These are phyloP conservation scores for Drosophila eohydei DNA, from an alignment of 2,888 invertebrate species.

Conservation along the genomic window DNA sequence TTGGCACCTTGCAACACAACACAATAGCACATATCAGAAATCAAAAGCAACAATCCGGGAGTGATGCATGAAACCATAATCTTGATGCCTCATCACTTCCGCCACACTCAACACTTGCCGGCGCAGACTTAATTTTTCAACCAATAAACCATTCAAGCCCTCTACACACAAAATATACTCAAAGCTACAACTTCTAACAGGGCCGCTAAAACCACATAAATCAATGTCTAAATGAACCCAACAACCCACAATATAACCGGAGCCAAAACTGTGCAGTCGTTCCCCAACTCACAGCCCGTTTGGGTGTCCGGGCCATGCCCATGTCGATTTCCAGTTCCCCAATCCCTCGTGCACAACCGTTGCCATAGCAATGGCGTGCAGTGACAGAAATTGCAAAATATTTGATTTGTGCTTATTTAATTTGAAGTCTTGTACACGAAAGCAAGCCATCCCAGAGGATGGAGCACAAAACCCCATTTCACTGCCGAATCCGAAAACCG, in stretches of 20 bases:
- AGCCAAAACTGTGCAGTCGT: constrained; percentile 29
- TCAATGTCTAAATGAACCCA: constrained; percentile 64
- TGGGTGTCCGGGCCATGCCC: constrained; percentile 7
- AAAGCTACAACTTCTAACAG: constrained; percentile 27
- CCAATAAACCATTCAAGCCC: constrained; percentile 63
- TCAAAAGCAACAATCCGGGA: constrained; percentile 33
- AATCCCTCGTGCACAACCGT: constrained; percentile 20
- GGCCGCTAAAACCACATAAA: constrained; percentile 73
- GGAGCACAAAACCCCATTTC: constrained; percentile 21
- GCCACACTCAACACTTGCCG: constrained; percentile 51
- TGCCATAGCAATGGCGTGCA: constrained; percentile 52
- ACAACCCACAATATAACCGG: constrained; percentile 41
- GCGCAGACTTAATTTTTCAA: constrained; percentile 67
- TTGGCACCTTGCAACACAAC: constrained; percentile 24
- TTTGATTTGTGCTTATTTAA: constrained; percentile 82
- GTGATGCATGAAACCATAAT: constrained; percentile 62
- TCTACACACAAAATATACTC: constrained; percentile 52
- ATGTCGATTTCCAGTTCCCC: constrained; percentile 6
- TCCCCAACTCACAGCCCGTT: constrained; percentile 12
- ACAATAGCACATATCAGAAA: constrained; percentile 3
- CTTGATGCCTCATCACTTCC: constrained; percentile 56
- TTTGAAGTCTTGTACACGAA: constrained; percentile 66
- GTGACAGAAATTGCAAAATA: constrained; percentile 78
- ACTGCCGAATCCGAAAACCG: constrained; percentile 33
- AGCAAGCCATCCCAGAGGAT: constrained; percentile 27